Evolutionary conservation across 2,797 vertebrate genomes (phyloP).

Genomic region (Oreochromis grahami): DNA sequence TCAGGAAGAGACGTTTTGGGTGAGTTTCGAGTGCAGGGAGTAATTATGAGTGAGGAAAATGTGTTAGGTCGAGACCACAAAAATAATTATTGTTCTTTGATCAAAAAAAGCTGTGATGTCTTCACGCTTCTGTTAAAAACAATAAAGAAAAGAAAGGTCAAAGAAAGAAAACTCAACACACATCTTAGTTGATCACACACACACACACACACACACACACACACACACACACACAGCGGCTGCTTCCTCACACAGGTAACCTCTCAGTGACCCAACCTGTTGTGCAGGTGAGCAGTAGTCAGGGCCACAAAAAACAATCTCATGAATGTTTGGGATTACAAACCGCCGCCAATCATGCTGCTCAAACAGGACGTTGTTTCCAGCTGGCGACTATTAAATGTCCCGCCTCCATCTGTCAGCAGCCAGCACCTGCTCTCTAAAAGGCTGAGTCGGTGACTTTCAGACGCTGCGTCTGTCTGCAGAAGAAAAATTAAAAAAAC

Average conservation of each 20-base stretch:
- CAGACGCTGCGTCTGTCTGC: background rate
- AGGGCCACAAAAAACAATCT: background rate
- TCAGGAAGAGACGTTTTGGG: background rate
- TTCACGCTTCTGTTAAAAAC: background rate
- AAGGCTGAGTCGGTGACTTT: background rate
- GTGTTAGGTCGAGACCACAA: background rate
- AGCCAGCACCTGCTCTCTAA: background rate
- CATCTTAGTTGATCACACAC: background rate
- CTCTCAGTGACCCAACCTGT: background rate
- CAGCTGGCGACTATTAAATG: background rate
- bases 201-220: background rate
- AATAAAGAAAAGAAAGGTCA: background rate
- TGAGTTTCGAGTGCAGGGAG: background rate
- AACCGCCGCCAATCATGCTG: background rate
- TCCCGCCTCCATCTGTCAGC: conserved; percentile 10
- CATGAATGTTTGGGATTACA: background rate
- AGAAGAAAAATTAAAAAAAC: background rate
- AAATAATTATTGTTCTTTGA: background rate
- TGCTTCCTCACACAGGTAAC: background rate
- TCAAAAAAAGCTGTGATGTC: background rate
- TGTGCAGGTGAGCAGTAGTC: background rate
- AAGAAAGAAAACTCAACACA: background rate
- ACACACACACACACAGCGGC: background rate
- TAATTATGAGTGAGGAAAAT: background rate
- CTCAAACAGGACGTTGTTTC: background rate